Base-by-base conservation (phyloP, 2,113 vertebrate genomes). In the Mastomys natalensis region DNA sequence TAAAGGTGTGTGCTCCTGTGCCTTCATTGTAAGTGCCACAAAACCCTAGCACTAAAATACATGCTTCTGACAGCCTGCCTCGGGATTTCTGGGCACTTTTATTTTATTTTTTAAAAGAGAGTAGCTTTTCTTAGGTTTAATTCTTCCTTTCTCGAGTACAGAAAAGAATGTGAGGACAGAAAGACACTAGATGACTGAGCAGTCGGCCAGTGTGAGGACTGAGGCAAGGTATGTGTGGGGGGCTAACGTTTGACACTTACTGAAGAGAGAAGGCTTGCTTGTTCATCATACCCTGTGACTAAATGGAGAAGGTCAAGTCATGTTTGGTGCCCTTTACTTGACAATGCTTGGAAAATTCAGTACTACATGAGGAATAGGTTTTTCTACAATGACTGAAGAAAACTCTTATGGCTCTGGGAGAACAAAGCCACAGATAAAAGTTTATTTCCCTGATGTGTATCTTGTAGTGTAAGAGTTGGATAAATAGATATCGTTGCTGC, bases 251-350 rank as follows among this genome's bases (percentile, higher is more conserved):
- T 68, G 34, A 66, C 91, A 66, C 21, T 72, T 43, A 26, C 17
- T 95, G 31, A 51, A 60, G 90, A 93, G 90, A 66, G 86, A 90
- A 89, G 29, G 13, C 45, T 31, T 40, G 5, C 16, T 5, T 15
- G 26, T 72, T 92, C 53, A n/a, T 37, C 7, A 55, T 58, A 60
- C 26, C 48, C 29, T 4, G 22, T 58, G 8, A 51, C 43, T 89
- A 82, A 76, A 31, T 91, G 53, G 84, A 60, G 88, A 95, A 93
- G 64, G 86, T 92, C 94, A 92, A 5, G 13, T 73, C 87, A 74
- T 37, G 21, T 58, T 92, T 40, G 37, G 34, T 91, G 60, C 60
- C 72, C 82, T 95, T 74, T 74, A 68, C 43, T 88, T 73, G 43
- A 62, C 40, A 84, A 94, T 78, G 2, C 55, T 74, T 58, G 68